Conservation (phyloP, 2,797 vertebrate species). For the Jordanella pulchra region DNA sequence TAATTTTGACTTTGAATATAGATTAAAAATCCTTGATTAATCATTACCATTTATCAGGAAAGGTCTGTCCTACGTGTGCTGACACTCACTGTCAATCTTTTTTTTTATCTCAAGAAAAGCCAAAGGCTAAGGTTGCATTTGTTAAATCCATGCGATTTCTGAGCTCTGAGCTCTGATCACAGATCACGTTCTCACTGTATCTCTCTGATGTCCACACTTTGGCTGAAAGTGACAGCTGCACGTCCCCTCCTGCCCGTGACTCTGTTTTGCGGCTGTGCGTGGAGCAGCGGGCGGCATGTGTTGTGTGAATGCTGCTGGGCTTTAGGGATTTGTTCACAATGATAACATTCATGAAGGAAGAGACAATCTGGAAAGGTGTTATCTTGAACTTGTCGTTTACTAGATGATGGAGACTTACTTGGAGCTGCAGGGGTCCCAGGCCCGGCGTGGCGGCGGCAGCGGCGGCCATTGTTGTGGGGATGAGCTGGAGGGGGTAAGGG, state of each 20-base stretch:
- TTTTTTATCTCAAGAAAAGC: conserved; percentile 29
- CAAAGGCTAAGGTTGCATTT: conserved; percentile 24
- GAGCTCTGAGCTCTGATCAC: conserved; percentile 40
- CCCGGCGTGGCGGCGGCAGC: conserved; percentile 92
- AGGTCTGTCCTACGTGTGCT: background rate
- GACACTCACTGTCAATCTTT: background rate
- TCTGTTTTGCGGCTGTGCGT: conserved; percentile 36
- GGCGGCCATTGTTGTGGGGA: conserved; percentile 97
- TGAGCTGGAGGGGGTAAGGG: conserved; percentile 98
- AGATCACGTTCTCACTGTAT: conserved; percentile 45
- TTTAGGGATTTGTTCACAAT: conserved; percentile 26
- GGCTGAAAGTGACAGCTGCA: conserved; percentile 52
- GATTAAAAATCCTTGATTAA: conserved; percentile 10
- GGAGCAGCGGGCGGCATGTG: conserved; percentile 25
- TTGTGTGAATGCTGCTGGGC: conserved; percentile 24
- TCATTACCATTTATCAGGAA: conserved; percentile 32
- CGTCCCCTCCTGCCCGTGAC: conserved; percentile 1
- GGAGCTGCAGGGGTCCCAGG: conserved; percentile 94
- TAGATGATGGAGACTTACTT: conserved; percentile 81
- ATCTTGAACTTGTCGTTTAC: background rate
- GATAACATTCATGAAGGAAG: conserved; percentile 22
- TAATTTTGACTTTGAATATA: background rate
- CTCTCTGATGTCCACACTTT: conserved; percentile 30
- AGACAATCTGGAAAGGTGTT: conserved; percentile 10
- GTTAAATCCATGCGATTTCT: conserved; percentile 39